Conservation (phyloP, 2,888 invertebrate genomes). For the Leptopilina myrica region DNA sequence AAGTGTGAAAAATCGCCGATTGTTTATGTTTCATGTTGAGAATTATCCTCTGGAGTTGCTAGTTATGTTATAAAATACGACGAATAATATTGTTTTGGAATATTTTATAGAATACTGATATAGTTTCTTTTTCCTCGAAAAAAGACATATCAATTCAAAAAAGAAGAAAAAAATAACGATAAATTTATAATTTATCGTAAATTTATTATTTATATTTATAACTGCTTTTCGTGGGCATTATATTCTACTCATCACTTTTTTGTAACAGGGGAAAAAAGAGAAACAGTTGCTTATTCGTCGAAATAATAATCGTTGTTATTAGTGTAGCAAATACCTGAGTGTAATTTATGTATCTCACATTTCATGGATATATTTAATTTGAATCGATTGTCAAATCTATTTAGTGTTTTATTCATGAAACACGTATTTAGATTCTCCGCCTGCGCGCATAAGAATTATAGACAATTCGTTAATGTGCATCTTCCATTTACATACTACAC, state of each 20-base stretch:
- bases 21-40: constrained; percentile 32
- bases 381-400: constrained; percentile 17
- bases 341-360: not conserved
- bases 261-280: constrained; percentile 1
- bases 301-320: constrained; percentile 12
- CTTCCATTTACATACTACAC: constrained; percentile 11
- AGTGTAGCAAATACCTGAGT: constrained; percentile 2
- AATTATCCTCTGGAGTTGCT: constrained; percentile 3
- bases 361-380: not conserved
- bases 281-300: constrained; percentile 5
- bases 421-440: constrained; percentile 15
- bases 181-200: not conserved
- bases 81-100: constrained; percentile 17
- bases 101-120: constrained; percentile 19
- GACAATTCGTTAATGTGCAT: not conserved
- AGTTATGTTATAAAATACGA: constrained; percentile 13
- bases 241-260: constrained; percentile 14
- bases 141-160: constrained; percentile 32
- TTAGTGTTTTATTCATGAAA: constrained; percentile 34
- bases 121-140: not conserved
- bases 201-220: not conserved
- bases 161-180: not conserved
- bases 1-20: not conserved
- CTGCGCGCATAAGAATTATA: constrained; percentile 1
- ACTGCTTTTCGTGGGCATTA: constrained; percentile 30